A percentile compares a stretch with the other conserved stretches of the same genome.
Evolutionary conservation across 2,888 invertebrate genomes (phyloP).

Genomic region (Leucozona laternaria): DNA sequence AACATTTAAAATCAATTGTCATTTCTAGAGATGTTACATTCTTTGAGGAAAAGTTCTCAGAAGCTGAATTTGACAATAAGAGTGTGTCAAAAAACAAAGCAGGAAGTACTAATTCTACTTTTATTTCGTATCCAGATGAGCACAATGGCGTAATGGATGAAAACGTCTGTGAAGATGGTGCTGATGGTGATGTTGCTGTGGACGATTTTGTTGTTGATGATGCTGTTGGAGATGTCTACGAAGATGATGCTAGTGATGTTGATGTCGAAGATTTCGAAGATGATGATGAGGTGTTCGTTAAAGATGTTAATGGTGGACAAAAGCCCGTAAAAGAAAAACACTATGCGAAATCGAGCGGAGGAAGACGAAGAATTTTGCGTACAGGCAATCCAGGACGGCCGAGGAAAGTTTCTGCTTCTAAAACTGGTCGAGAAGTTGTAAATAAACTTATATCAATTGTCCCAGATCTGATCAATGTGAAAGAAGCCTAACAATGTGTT

Average conservation of each 20-base stretch:
- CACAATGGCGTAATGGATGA: constrained; percentile 8
- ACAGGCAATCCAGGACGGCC: constrained; percentile 39
- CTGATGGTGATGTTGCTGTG: background rate
- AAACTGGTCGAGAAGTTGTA: background rate
- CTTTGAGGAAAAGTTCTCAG: too few species aligned
- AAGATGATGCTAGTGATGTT: constrained; percentile 14
- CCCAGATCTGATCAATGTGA: too few species aligned
- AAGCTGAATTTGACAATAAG: too few species aligned
- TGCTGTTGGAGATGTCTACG: background rate
- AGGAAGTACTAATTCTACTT: background rate
- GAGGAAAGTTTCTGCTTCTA: constrained; percentile 40
- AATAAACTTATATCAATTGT: too few species aligned
- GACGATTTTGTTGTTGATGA: background rate
- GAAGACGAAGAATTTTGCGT: constrained; percentile 44
- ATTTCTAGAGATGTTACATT: too few species aligned
- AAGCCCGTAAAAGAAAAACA: background rate
- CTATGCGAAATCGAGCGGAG: constrained; percentile 20
- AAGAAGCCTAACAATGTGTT: too few species aligned
- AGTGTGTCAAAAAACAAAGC: background rate
- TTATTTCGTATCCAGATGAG: constrained; percentile 13
- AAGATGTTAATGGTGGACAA: background rate
- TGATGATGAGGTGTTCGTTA: background rate
- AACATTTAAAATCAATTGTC: too few species aligned
- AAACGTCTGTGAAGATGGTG: background rate
- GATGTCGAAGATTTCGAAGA: too few species aligned